phyloP scores from a whole-genome alignment of 2,113 vertebrate species.

The Cebidichthys violaceus region DNA sequence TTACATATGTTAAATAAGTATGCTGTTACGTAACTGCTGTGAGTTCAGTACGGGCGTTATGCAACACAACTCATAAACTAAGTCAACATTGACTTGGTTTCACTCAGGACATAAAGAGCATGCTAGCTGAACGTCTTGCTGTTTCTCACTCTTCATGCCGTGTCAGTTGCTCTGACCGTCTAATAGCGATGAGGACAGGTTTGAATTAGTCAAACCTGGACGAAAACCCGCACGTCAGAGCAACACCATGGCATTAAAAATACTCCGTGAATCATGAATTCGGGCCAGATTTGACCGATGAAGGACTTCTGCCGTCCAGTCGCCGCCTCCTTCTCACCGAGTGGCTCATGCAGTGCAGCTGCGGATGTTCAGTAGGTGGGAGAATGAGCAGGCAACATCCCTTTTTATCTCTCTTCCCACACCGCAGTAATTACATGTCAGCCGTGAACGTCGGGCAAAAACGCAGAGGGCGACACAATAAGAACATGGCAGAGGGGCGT shows the following conservation, averaged over 20 bases:
- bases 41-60: background rate
- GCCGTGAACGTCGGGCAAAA: slow-evolving; percentile 79
- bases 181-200: too few relatives aligned
- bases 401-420: slow-evolving; percentile 86
- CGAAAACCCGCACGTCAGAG: background rate
- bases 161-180: background rate
- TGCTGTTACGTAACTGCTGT: background rate
- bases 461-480: slow-evolving; percentile 81
- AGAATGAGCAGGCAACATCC: slow-evolving; percentile 75
- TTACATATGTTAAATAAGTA: background rate
- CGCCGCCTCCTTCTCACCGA: slow-evolving; percentile 3
- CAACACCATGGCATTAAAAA: background rate
- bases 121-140: background rate
- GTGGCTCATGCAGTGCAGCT: slow-evolving; percentile 82
- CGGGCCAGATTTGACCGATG: background rate
- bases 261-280: background rate
- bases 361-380: slow-evolving; percentile 88
- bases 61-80: background rate
- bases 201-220: background rate
- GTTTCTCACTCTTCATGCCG: background rate
- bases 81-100: background rate
- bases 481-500: slow-evolving; percentile 83
- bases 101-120: background rate
- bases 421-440: slow-evolving; percentile 91
- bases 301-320: slow-evolving; percentile 24